Evolutionary conservation across 2,113 vertebrate genomes (phyloP).

Genomic region (Cyphomyrus plagiostoma): DNA sequence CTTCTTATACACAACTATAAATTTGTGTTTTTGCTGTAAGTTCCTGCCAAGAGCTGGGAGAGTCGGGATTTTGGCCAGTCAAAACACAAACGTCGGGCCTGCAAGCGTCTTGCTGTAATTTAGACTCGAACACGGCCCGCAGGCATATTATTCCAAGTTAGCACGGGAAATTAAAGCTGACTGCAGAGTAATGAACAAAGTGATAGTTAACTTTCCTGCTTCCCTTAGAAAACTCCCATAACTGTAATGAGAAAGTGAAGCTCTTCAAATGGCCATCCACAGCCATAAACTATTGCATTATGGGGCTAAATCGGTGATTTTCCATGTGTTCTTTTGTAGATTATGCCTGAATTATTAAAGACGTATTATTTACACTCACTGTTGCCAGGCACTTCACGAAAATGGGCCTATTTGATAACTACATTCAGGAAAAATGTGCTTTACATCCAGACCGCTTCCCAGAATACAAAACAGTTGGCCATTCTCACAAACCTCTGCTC

Average conservation of each 20-base stretch:
- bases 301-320: conserved; percentile 47
- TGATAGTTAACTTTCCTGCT: conserved; percentile 64
- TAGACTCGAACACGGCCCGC: conserved; percentile 55
- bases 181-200: conserved; percentile 67
- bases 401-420: conserved; percentile 10
- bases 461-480: background rate
- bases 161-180: conserved; percentile 66
- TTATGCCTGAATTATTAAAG: conserved; percentile 25
- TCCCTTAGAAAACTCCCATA: conserved; percentile 47
- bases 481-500: background rate
- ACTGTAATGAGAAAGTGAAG: conserved; percentile 53
- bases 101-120: conserved; percentile 65
- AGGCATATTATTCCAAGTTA: conserved; percentile 52
- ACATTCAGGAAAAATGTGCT: background rate
- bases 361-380: background rate
- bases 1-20: conserved; percentile 46
- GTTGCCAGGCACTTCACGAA: background rate
- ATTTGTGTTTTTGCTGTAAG: conserved; percentile 53
- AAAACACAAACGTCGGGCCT: conserved; percentile 68
- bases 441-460: background rate
- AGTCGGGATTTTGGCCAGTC: conserved; percentile 57
- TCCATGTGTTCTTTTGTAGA: conserved; percentile 33
- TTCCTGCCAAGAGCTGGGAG: conserved; percentile 53
- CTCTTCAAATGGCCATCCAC: conserved; percentile 54
- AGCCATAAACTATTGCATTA: conserved; percentile 43